Evolutionary conservation across 2,888 invertebrate genomes (phyloP).

Genomic region (Lycocerus yunnanus): DNA sequence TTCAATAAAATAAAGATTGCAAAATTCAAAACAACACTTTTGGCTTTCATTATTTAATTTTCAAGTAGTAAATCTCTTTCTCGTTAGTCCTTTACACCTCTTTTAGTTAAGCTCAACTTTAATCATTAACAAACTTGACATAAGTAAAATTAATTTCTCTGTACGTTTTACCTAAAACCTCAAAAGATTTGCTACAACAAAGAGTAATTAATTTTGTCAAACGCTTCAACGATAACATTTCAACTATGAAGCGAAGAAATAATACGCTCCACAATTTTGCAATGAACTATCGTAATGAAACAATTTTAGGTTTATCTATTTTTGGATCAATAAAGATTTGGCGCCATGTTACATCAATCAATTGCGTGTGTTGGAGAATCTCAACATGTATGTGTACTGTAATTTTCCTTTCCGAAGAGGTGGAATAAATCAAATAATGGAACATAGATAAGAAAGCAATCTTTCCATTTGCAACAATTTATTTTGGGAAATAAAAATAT

Average conservation of each 20-base stretch:
- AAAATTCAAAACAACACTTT: not conserved
- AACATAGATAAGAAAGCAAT: not conserved
- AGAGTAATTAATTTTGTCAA: not conserved
- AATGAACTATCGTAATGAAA: not conserved
- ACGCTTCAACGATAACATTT: not conserved
- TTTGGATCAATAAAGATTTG: not conserved
- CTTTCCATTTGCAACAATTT: not conserved
- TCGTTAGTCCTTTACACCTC: not conserved
- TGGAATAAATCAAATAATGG: not conserved
- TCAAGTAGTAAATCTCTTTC: not conserved
- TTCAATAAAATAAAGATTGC: not conserved
- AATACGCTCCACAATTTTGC: not conserved
- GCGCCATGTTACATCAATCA: constrained; percentile 2
- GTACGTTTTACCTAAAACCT: not conserved
- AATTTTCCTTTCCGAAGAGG: not conserved
- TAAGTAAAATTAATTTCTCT: not conserved
- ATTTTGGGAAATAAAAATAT: not conserved
- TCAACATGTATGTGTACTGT: not conserved
- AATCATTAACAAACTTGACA: not conserved
- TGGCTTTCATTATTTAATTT: not conserved
- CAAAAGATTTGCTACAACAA: not conserved
- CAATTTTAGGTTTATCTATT: constrained; percentile 1
- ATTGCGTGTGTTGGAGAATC: not conserved
- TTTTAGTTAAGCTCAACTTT: not conserved
- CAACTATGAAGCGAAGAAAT: not conserved